Conservation (phyloP, 2,797 vertebrate genomes). For the Mycteria americana region DNA sequence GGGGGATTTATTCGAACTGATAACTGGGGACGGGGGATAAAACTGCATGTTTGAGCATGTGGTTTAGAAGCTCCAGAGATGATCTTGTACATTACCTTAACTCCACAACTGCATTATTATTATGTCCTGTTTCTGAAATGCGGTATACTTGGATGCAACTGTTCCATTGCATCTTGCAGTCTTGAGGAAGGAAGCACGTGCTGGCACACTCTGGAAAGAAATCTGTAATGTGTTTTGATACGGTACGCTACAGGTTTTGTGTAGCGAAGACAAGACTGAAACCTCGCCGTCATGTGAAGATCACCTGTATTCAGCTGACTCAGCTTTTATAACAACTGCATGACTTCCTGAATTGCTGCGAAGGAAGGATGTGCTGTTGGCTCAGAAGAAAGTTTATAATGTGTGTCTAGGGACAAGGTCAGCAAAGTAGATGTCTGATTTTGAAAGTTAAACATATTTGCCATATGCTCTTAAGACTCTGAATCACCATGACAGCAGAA, state of each 20-base stretch:
- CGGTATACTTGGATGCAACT: accelerated
- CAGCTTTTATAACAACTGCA: background rate
- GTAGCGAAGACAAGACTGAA: background rate
- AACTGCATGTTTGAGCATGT: background rate
- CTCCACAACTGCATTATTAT: background rate
- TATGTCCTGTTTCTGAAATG: background rate
- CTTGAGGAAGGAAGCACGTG: background rate
- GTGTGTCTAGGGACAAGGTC: background rate
- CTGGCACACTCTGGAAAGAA: background rate
- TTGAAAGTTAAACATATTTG: background rate
- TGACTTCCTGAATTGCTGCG: background rate
- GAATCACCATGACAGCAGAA: background rate
- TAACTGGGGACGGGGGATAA: background rate
- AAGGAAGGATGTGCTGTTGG: constrained; percentile 32
- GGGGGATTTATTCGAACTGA: background rate
- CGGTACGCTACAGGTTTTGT: background rate
- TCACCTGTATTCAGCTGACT: background rate
- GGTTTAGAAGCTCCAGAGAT: background rate
- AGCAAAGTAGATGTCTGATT: background rate
- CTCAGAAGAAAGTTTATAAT: background rate
- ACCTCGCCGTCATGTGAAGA: background rate
- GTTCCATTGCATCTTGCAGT: background rate
- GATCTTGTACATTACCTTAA: accelerated
- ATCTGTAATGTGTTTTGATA: background rate
- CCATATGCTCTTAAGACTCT: background rate